Base-by-base conservation (phyloP, 2,888 invertebrate species). In the Drosophila percnosoma region DNA sequence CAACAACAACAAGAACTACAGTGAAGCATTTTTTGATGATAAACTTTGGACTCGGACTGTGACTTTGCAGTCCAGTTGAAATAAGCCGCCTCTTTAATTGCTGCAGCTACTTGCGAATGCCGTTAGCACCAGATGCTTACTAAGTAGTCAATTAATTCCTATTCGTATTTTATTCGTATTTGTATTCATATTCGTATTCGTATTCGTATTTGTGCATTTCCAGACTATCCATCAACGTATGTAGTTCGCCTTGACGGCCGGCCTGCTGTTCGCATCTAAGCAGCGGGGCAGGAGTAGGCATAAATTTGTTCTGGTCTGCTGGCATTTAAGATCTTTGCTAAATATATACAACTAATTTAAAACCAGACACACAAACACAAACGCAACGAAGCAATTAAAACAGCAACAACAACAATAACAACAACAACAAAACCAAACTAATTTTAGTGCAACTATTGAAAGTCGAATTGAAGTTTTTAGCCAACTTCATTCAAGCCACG, bases 251-350 rank as follows among this genome's bases (percentile, higher is more conserved):
- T 52, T 52, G 69, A 42, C 38, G 49, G 59, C 51, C 53, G 13
- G 34, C 34, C 29, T 29, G 57, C 8, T 24, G 58, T 31, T 34
- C 62, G 59, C 36, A 21, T 40, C 29, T 49, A 18, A 40, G 68
- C 59, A 53, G 21, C 21, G 34, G 8, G 21, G 33, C 15, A 15
- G 7, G 53, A 27, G 51, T 51, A 57, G 70, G 86, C 77, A 86
- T 90, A 78, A 75, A 90, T 88, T 89, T 74, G 90, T 87, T 90
- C 76, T 75, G 90, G 90, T 87, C 87, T 90, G 87, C 34, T 82
- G 89, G 38, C 68, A 73, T 78, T 81, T 70, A 69, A 81, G 70
- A 78, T 68, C 65, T 80, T 60, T 51, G 59, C 64, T 68, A 58
- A 60, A 69, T 69, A 70, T 69, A 68, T 48, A 48, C 31, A 65